A percentile compares a stretch with the other conserved stretches of the same genome.
These are phyloP conservation scores for Cranoglanis bouderius DNA, from an alignment of 2,113 vertebrate genomes.

Conservation along the genomic window DNA sequence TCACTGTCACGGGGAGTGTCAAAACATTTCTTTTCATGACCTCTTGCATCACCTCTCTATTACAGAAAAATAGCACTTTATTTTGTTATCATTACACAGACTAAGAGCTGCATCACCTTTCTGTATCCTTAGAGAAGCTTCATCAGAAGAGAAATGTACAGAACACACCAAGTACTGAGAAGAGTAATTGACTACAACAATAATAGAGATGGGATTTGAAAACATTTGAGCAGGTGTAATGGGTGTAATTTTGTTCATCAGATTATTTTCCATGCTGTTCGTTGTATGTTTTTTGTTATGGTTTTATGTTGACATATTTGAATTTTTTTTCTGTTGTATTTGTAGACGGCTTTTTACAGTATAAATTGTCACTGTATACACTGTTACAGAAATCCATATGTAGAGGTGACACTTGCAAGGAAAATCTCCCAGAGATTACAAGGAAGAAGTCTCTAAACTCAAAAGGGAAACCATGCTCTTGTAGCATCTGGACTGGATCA, in stretches of 20 bases:
- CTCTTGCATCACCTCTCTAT: not conserved
- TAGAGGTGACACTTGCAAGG: not conserved
- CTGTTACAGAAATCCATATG: not conserved
- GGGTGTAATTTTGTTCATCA: not conserved
- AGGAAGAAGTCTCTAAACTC: not conserved
- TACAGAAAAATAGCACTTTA: not conserved
- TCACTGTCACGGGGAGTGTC: not conserved
- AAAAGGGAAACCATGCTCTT: not conserved
- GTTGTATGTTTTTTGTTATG: not conserved
- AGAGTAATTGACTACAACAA: not conserved
- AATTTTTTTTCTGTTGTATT: not conserved
- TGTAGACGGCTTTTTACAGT: not conserved
- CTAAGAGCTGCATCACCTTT: not conserved
- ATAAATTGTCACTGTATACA: not conserved
- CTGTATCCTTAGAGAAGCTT: not conserved
- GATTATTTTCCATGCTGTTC: not conserved
- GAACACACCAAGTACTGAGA: not conserved
- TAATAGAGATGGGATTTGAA: not conserved
- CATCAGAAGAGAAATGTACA: not conserved
- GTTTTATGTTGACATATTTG: not conserved
- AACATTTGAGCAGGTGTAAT: not conserved
- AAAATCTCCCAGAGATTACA: not conserved
- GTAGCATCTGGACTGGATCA: too few relatives aligned
- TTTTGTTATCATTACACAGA: not conserved
- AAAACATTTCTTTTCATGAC: conserved; percentile 1